These are phyloP conservation scores for Nipponia nippon DNA, from an alignment of 2,113 vertebrate genomes.

Conservation along the genomic window DNA sequence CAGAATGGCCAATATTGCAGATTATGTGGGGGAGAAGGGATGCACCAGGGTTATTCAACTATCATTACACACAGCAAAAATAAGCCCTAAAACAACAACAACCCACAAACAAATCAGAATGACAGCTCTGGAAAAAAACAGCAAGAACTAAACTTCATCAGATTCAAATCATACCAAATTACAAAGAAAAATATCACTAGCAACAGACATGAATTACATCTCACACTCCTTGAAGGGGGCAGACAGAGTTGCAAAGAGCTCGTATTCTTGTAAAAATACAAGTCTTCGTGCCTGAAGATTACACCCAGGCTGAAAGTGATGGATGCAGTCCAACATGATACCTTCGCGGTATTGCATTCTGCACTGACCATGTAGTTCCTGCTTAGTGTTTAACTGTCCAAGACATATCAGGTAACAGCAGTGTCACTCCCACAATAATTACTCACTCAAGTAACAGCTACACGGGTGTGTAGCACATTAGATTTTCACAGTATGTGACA, in stretches of 20 bases:
- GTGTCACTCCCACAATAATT: neutral
- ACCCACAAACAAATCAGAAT: neutral
- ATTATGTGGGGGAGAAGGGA: neutral
- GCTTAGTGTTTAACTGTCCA: neutral
- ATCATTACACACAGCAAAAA: neutral
- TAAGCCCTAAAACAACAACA: neutral
- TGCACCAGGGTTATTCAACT: neutral
- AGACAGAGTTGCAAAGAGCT: neutral
- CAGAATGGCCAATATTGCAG: neutral
- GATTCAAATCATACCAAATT: conserved; percentile 11
- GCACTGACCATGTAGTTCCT: neutral
- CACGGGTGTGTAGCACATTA: neutral
- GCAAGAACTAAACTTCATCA: neutral
- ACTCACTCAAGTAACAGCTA: neutral
- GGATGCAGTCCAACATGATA: neutral
- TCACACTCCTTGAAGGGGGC: neutral
- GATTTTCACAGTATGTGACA: neutral
- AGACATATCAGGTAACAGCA: neutral
- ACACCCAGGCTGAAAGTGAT: neutral
- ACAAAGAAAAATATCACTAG: neutral
- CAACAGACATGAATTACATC: neutral
- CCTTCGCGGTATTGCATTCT: neutral
- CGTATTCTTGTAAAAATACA: neutral
- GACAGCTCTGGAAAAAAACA: neutral
- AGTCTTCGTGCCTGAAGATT: neutral